Evolutionary conservation across 2,113 vertebrate genomes (phyloP), one percentile per base, ranked within the genome.

Genomic region (Phalacrocorax pelagicus): DNA sequence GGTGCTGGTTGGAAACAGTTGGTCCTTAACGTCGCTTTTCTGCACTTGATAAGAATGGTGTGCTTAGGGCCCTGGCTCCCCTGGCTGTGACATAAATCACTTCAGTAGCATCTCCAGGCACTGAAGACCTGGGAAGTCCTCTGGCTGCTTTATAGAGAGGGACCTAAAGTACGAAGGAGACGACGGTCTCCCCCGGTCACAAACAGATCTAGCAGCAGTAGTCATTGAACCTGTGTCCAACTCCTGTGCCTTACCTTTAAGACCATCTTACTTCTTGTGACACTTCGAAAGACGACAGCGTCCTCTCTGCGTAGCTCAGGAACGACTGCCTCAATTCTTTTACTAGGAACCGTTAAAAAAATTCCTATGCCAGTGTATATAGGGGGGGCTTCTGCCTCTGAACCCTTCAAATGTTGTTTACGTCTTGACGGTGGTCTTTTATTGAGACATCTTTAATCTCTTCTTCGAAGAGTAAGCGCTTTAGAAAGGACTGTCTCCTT

Each of bases 171-270:
- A 11, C 4, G 0, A 23, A 65, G 66, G 81, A 73, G 57, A 29
- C 22, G 5, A 4, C 5, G 34, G 27, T 65, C 59, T 78, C 59
- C 32, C 34, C 34, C 26, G 40, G 61, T 88, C 80, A 49, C 34
- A 18, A 42, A 13, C 15, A 59, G 49, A 18, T 62, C 92, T 67
- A 74, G 82, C 75, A 88, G 86, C 80, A 52, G 67, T 54, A 26
- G 59, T 72, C 46, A 16, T n/a, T 3, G 8, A 78, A 66, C 79
- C 46, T 10, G 54, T 95, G 81, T 86, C 92, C 77, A 58, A 4
- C 63, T 86, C 81, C 78, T 40, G 61, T 94, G 87, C 90, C 85
- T 96, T 95, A 95, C 67, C 81, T 94, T 83, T 72, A 23, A 58
- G 77, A 86, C 49, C 62, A 80, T 81, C 79, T 67, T 36, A 11